These are phyloP conservation scores for Knipowitschia caucasica DNA, from an alignment of 2,797 vertebrate genomes.

Conservation along the genomic window DNA sequence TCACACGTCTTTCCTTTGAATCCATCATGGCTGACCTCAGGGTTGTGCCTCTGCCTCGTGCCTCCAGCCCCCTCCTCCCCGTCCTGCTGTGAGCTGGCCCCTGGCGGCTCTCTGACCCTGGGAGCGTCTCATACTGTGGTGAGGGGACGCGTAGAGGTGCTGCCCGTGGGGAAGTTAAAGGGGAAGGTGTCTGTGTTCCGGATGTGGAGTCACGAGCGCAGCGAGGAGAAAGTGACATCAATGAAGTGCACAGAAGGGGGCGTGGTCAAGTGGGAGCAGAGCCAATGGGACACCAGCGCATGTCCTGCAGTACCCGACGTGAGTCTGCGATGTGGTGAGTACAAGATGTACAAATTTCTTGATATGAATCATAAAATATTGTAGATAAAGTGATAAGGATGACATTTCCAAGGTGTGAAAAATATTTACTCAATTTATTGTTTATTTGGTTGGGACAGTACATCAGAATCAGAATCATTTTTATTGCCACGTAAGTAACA, in stretches of 20 bases:
- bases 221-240: slow-evolving; percentile 41
- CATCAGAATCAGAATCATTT: no score
- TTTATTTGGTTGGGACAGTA: no score
- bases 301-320: slow-evolving; percentile 26
- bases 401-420: no score
- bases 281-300: slow-evolving; percentile 53
- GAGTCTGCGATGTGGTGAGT: slow-evolving; percentile 72
- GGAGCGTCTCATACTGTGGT: slow-evolving; percentile 47
- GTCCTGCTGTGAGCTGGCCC: slow-evolving; percentile 16
- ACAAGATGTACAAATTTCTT: background rate
- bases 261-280: slow-evolving; percentile 67
- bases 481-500: no score
- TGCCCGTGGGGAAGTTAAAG: background rate
- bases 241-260: slow-evolving; percentile 70
- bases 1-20: no score
- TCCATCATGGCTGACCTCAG: no score
- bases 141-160: slow-evolving; percentile 7
- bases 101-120: slow-evolving; percentile 69
- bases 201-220: slow-evolving; percentile 65
- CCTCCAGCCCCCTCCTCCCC: background rate
- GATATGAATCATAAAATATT: no score
- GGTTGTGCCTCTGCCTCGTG: no score
- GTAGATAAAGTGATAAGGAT: no score
- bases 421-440: no score
- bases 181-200: slow-evolving; percentile 71